These are phyloP conservation scores for Lates calcarifer DNA, from an alignment of 2,113 vertebrate species.

Conservation along the genomic window DNA sequence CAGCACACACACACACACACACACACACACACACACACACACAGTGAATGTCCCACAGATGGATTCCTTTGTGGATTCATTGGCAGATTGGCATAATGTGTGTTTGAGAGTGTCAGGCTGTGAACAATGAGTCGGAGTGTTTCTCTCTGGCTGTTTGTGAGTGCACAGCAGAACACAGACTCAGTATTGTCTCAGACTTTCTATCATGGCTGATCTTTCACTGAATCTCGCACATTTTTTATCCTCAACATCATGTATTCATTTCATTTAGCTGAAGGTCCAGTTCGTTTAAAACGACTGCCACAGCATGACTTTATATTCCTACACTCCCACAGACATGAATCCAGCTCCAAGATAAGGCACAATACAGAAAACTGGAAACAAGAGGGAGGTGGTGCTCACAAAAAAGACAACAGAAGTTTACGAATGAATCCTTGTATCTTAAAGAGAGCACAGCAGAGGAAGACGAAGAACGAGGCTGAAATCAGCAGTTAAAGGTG, in stretches of 20 bases:
- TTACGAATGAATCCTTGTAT: no score
- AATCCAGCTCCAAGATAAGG: no score
- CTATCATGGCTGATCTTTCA: neutral
- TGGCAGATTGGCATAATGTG: constrained; percentile 45
- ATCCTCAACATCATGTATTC: neutral
- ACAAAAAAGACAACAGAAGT: no score
- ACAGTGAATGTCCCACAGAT: constrained; percentile 26
- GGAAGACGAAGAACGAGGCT: no score
- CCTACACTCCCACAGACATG: no score
- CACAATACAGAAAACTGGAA: no score
- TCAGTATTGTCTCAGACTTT: constrained; percentile 26
- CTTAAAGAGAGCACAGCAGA: no score
- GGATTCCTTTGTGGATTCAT: constrained; percentile 71
- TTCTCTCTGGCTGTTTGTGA: constrained; percentile 7
- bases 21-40: constrained; percentile 32
- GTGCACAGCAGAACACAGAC: constrained; percentile 38
- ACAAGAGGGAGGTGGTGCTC: no score
- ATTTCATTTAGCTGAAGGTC: neutral
- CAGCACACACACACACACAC: constrained; percentile 27
- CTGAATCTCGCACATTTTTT: neutral
- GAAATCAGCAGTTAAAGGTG: no score
- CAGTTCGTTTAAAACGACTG: neutral
- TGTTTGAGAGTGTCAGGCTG: constrained; percentile 63
- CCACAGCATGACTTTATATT: no score
- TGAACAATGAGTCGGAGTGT: constrained; percentile 58